Evolutionary conservation across 30 jellyfish, hydroid and myxozoan species (phyloP).

Genomic region (Aurelia coerulea): DNA sequence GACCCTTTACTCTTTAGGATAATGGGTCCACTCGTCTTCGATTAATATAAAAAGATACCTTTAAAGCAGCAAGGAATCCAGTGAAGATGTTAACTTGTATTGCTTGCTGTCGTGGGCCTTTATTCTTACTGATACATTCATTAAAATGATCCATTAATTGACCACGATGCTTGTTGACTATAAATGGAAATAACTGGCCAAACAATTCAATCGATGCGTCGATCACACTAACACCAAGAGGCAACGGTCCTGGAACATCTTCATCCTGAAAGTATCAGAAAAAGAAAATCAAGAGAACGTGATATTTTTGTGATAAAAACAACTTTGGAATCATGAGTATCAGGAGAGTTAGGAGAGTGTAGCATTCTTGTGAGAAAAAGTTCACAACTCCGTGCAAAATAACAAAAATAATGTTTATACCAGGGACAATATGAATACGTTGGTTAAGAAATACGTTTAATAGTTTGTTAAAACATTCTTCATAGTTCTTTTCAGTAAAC

Average conservation of each 20-base stretch:
- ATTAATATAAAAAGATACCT: conserved; percentile 45
- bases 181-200: conserved; percentile 89
- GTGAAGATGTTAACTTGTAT: conserved; percentile 94
- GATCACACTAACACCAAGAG: conserved; percentile 99
- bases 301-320: background rate
- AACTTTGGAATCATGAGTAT: background rate
- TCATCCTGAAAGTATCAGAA: conserved; percentile 49
- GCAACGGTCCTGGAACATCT: conserved; percentile 97
- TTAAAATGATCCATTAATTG: conserved; percentile 94
- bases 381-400: too few relatives aligned
- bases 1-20: too few relatives aligned
- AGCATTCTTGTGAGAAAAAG: too few relatives aligned
- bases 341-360: too few relatives aligned
- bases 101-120: conserved; percentile 98
- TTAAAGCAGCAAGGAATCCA: conserved; percentile 93
- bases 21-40: too few relatives aligned
- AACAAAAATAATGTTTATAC: too few relatives aligned
- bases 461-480: too few relatives aligned
- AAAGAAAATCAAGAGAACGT: background rate
- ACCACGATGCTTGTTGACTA: conserved; percentile 89
- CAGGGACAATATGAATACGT: too few relatives aligned
- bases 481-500: too few relatives aligned
- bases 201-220: conserved; percentile 89
- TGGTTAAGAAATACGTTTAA: too few relatives aligned
- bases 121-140: conserved; percentile 90